phyloP scores from a whole-genome alignment of 2,888 invertebrate genomes.

The Beris chalybata region DNA sequence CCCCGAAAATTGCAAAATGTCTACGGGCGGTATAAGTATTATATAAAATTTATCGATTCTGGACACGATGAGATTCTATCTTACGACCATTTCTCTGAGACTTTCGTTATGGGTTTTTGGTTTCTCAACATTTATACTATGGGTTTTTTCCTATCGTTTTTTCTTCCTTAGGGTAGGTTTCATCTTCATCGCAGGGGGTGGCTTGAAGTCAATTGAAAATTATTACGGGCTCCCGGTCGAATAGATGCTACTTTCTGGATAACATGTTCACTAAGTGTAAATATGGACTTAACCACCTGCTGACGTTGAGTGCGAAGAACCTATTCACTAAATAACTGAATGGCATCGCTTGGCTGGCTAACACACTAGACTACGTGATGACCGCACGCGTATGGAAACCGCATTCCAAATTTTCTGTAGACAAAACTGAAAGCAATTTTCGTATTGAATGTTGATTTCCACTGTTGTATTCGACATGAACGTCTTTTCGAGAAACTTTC shows the following conservation, averaged over 20 bases:
- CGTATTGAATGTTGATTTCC: no score
- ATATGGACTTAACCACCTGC: conserved; percentile 15
- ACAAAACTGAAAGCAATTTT: no score
- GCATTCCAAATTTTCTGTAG: no score
- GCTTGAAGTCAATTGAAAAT: conserved; percentile 16
- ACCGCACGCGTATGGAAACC: no score
- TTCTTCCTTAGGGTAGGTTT: not conserved
- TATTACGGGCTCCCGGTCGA: conserved; percentile 4
- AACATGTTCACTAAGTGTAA: conserved; percentile 16
- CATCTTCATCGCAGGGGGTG: not conserved
- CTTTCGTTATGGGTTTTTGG: not conserved
- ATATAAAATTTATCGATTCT: conserved; percentile 26
- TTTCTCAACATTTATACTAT: no score
- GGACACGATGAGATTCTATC: conserved; percentile 16
- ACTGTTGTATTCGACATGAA: no score
- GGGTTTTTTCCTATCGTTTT: not conserved
- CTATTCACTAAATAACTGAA: no score
- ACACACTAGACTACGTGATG: no score
- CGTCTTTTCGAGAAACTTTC: no score
- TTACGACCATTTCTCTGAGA: not conserved
- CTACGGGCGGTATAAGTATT: conserved; percentile 24
- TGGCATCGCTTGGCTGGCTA: no score
- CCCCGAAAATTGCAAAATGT: conserved; percentile 30
- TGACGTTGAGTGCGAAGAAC: not conserved
- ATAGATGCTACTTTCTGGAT: conserved; percentile 5